These are phyloP conservation scores for Platycheirus albimanus DNA, from an alignment of 2,888 invertebrate species.

Conservation along the genomic window DNA sequence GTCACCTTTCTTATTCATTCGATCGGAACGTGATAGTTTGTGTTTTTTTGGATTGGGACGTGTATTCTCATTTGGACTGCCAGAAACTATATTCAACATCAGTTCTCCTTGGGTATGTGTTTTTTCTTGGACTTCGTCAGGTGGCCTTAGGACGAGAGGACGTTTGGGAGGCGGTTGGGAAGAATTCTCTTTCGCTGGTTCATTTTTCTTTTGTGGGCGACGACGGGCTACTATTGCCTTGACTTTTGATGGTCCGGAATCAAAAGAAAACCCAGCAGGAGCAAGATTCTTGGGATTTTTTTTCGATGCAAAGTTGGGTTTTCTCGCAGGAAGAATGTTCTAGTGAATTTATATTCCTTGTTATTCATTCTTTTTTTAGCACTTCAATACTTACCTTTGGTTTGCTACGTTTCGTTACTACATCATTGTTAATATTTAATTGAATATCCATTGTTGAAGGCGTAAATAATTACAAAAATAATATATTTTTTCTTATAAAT, in stretches of 20 bases:
- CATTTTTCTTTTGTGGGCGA: constrained; percentile 66
- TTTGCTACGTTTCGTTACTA: constrained; percentile 75
- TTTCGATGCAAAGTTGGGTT: constrained; percentile 27
- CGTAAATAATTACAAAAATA: background rate
- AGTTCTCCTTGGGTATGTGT: constrained; percentile 34
- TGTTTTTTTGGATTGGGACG: constrained; percentile 61
- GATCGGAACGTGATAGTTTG: constrained; percentile 75
- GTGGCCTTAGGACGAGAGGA: constrained; percentile 46
- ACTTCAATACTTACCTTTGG: too few relatives aligned
- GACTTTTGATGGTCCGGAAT: constrained; percentile 78
- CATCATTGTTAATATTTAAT: constrained; percentile 76
- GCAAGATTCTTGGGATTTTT: constrained; percentile 22
- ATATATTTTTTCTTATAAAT: background rate
- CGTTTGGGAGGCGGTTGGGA: constrained; percentile 19
- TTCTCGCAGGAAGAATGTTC: background rate
- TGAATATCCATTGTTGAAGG: constrained; percentile 76
- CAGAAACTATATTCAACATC: constrained; percentile 59
- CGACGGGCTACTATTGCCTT: constrained; percentile 81
- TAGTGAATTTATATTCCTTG: background rate
- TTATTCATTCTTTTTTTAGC: too few relatives aligned
- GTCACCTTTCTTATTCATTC: constrained; percentile 73
- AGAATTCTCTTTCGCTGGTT: constrained; percentile 11
- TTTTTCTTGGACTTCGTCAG: constrained; percentile 23
- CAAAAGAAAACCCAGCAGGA: constrained; percentile 77
- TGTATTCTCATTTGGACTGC: background rate